Evolutionary conservation across 2,113 vertebrate species (phyloP).

Genomic region (zebrafish (Danio rerio)): GRCz12tu NC_133190.1:43788501-43789000

Average conservation of each 20-base stretch:
- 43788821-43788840: slow-evolving; percentile 81
- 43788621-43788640: slow-evolving; percentile 84
- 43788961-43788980: slow-evolving; percentile 87
- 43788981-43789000: slow-evolving; percentile 86
- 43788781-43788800: slow-evolving; percentile 81
- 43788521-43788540: slow-evolving; percentile 79
- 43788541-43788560: slow-evolving; percentile 85
- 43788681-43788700: slow-evolving; percentile 75
- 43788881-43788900: slow-evolving; percentile 79
- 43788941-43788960: slow-evolving; percentile 80
- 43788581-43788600: slow-evolving; percentile 86
- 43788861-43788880: slow-evolving; percentile 85
- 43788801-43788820: slow-evolving; percentile 78
- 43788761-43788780: slow-evolving; percentile 82
- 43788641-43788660: slow-evolving; percentile 76
- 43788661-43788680: slow-evolving; percentile 75
- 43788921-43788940: slow-evolving; percentile 70
- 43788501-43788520: slow-evolving; percentile 79
- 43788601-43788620: slow-evolving; percentile 83
- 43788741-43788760: slow-evolving; percentile 81
- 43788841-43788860: slow-evolving; percentile 80
- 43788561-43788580: slow-evolving; percentile 84
- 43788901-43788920: slow-evolving; percentile 77
- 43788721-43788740: slow-evolving; percentile 81
- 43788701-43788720: slow-evolving; percentile 78